phyloP scores from a whole-genome alignment of 2,888 invertebrate genomes.

The Idaea dimidiata region DNA sequence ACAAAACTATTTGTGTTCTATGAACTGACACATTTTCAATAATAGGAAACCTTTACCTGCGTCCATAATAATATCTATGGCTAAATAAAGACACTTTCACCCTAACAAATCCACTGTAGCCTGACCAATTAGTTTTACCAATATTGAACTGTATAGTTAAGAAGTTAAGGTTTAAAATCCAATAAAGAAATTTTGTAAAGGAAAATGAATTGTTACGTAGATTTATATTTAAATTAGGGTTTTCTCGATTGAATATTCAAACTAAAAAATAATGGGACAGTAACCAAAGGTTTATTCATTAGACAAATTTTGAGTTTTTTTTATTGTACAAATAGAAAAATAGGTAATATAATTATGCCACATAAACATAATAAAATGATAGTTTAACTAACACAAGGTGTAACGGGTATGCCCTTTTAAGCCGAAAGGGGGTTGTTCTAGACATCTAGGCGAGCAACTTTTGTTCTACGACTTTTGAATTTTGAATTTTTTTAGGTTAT shows the following conservation, averaged over 20 bases:
- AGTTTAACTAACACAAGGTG: too few species aligned
- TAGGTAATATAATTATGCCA: too few species aligned
- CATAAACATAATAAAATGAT: too few species aligned
- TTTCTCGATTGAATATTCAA: background rate
- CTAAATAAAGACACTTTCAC: background rate
- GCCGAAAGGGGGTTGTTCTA: too few species aligned
- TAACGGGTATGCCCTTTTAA: too few species aligned
- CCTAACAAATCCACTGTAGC: background rate
- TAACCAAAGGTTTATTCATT: background rate
- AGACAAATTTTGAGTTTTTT: background rate
- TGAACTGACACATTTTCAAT: background rate
- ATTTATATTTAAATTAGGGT: background rate
- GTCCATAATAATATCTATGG: background rate
- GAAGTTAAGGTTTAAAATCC: background rate
- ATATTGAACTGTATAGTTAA: background rate
- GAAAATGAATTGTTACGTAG: background rate
- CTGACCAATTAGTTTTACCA: background rate
- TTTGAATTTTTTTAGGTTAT: too few species aligned
- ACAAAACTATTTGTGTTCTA: background rate
- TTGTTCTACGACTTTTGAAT: too few species aligned
- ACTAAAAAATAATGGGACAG: background rate
- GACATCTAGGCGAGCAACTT: too few species aligned
- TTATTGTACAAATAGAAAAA: background rate
- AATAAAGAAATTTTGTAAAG: background rate
- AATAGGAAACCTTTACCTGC: background rate